These are phyloP conservation scores for Dendrolimus kikuchii DNA, from an alignment of 1,140 invertebrate genomes.

Conservation along the genomic window DNA sequence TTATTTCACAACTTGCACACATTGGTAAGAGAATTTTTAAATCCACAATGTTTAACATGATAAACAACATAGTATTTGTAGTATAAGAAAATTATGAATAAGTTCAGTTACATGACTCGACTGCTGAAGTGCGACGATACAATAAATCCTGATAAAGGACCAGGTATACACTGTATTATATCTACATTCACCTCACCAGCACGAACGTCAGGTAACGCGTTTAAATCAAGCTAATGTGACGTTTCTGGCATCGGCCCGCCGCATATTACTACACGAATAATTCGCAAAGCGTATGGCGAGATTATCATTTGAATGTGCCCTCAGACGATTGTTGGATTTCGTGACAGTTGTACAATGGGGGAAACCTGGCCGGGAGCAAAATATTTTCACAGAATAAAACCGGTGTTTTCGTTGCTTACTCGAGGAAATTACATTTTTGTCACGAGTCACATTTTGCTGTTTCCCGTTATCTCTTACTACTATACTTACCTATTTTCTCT, in stretches of 20 bases:
- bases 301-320: constrained; percentile 59
- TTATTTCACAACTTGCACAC: too few species aligned
- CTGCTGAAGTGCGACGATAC: too few species aligned
- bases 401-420: constrained; percentile 17
- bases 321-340: constrained; percentile 49
- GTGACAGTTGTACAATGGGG: constrained; percentile 44
- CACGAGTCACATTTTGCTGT: constrained; percentile 18
- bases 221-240: constrained; percentile 61
- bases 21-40: too few species aligned
- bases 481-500: background rate
- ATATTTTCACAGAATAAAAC: constrained; percentile 34
- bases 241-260: constrained; percentile 32
- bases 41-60: too few species aligned
- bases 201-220: constrained; percentile 35
- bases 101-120: too few species aligned
- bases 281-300: constrained; percentile 49
- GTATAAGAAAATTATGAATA: too few species aligned
- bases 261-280: constrained; percentile 41
- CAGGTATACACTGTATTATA: too few species aligned
- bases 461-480: constrained; percentile 13
- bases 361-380: constrained; percentile 24
- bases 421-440: constrained; percentile 26
- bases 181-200: too few species aligned
- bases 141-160: too few species aligned
- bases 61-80: too few species aligned